phyloP scores from a whole-genome alignment of 2,113 vertebrate genomes.

The Clupea harengus region DNA sequence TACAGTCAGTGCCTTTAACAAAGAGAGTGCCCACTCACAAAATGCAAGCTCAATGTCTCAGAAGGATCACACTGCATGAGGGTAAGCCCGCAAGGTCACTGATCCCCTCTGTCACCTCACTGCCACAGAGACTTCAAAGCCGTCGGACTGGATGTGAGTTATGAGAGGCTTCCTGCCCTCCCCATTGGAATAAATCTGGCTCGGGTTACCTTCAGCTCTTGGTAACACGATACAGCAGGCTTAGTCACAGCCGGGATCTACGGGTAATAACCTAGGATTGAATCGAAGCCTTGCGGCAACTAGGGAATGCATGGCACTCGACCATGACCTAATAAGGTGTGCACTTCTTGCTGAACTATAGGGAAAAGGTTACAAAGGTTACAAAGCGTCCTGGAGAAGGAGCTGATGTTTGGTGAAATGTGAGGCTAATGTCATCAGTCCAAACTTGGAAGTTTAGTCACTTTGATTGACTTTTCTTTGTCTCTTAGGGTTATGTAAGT shows the following conservation, averaged over 20 bases:
- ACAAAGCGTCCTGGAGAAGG: neutral
- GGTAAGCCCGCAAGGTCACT: neutral
- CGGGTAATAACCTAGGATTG: constrained; percentile 23
- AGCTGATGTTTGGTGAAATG: neutral
- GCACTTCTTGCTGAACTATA: neutral
- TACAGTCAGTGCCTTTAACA: neutral
- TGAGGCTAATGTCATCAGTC: neutral
- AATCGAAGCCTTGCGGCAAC: neutral
- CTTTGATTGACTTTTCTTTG: neutral
- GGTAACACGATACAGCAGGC: neutral
- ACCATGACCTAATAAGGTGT: neutral
- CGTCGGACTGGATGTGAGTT: neutral
- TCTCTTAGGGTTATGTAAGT: neutral
- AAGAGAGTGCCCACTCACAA: neutral
- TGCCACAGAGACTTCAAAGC: constrained; percentile 11
- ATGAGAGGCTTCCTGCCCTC: constrained; percentile 22
- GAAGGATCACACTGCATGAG: neutral
- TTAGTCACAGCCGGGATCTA: constrained; percentile 15
- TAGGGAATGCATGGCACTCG: neutral
- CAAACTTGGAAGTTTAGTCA: neutral
- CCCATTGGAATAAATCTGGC: neutral
- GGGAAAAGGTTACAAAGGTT: neutral
- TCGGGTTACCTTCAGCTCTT: neutral
- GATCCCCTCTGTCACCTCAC: neutral
- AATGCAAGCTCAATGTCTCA: neutral